A percentile compares a stretch with the other conserved stretches of the same genome.
phyloP scores from a whole-genome alignment of 2,888 invertebrate genomes.

The Eurytoma californica region DNA sequence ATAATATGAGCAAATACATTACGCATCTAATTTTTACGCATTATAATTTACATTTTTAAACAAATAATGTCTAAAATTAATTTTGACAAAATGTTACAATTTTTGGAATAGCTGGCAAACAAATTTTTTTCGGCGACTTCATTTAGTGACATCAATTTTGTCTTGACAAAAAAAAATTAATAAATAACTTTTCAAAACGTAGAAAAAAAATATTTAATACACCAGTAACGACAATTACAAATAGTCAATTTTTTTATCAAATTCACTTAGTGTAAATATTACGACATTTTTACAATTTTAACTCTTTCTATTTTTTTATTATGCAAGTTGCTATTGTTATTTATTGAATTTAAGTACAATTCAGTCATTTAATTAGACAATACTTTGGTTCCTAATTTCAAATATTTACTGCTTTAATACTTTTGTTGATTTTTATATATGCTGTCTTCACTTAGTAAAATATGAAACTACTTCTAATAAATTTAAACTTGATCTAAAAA shows the following conservation, averaged over 20 bases:
- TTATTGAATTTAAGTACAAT: conserved; percentile 51
- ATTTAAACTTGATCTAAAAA: conserved; percentile 39
- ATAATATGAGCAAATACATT: conserved; percentile 38
- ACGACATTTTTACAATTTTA: too few species aligned
- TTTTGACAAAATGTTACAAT: conserved; percentile 21
- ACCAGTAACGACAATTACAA: too few species aligned
- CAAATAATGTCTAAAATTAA: conserved; percentile 10
- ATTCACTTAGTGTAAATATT: too few species aligned
- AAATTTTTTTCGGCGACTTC: too few species aligned
- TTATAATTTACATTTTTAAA: conserved; percentile 22
- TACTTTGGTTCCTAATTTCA: conserved; percentile 40
- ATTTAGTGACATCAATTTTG: too few species aligned
- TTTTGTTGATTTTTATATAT: conserved; percentile 28
- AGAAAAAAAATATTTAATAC: too few species aligned
- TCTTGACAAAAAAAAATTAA: too few species aligned
- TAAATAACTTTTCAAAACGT: too few species aligned
- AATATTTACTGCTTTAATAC: conserved; percentile 29
- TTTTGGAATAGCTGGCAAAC: too few species aligned
- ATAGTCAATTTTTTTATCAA: too few species aligned
- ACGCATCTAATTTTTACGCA: not conserved
- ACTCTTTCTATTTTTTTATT: too few species aligned
- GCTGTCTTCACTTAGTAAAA: conserved; percentile 30
- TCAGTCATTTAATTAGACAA: conserved; percentile 42
- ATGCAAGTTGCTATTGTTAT: conserved; percentile 9
- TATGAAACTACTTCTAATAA: conserved; percentile 38